Evolutionary conservation across 2,888 invertebrate genomes (phyloP).

Genomic region (Lagria hirta): DNA sequence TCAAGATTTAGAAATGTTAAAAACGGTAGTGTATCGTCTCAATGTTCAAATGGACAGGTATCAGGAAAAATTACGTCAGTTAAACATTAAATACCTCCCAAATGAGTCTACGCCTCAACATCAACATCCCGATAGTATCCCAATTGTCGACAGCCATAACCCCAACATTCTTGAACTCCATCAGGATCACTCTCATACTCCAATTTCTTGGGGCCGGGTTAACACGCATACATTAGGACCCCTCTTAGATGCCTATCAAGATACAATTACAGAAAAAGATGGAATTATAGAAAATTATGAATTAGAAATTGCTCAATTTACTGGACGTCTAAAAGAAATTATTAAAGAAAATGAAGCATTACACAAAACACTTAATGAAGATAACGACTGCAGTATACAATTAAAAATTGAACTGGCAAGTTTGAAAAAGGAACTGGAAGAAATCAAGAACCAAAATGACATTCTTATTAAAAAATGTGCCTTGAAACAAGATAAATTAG

Average conservation of each 20-base stretch:
- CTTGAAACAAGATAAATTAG: slow-evolving; percentile 70
- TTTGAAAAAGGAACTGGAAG: slow-evolving; percentile 51
- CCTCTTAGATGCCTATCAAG: slow-evolving; percentile 76
- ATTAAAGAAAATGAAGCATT: slow-evolving; percentile 70
- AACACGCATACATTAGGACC: slow-evolving; percentile 70
- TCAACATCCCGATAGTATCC: slow-evolving; percentile 12
- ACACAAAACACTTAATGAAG: slow-evolving; percentile 57
- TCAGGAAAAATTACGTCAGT: slow-evolving; percentile 67
- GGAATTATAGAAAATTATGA: slow-evolving; percentile 70
- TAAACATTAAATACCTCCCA: slow-evolving; percentile 36
- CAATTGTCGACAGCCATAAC: slow-evolving; percentile 10
- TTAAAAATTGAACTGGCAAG: slow-evolving; percentile 53
- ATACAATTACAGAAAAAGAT: slow-evolving; percentile 75
- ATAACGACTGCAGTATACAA: slow-evolving; percentile 51
- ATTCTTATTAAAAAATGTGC: slow-evolving; percentile 65
- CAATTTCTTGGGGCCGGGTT: slow-evolving; percentile 59
- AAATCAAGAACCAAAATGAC: slow-evolving; percentile 50
- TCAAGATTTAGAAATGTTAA: slow-evolving; percentile 72
- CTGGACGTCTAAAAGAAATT: slow-evolving; percentile 70
- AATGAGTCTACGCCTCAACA: slow-evolving; percentile 13
- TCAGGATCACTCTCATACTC: slow-evolving; percentile 51
- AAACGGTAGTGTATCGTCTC: slow-evolving; percentile 75
- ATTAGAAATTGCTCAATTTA: slow-evolving; percentile 68
- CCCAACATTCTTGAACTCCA: slow-evolving; percentile 44
- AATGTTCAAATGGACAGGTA: slow-evolving; percentile 77